Evolutionary conservation across 2,113 vertebrate species (phyloP), one percentile per base, ranked within the genome.

Genomic region (Rhodinocichla rosea): DNA sequence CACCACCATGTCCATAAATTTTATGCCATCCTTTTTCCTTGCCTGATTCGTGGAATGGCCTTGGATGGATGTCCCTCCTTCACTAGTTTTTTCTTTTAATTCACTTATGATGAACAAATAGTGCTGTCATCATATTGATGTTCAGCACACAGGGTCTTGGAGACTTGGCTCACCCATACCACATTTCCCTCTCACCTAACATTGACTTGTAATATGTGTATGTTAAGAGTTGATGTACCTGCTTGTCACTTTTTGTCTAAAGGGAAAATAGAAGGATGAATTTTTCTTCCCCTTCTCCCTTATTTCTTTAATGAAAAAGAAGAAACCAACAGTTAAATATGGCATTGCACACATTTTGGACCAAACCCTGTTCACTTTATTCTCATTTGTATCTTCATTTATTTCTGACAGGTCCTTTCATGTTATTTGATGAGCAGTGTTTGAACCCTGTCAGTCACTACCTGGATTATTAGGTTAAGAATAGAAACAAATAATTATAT

Each of bases 401-500:
- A 81, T 63, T 94, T 89, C 80, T 95, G 76, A 78, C 83, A 89
- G 60, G 89, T 81, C 35, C 64, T 94, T 94, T 95, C 89, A 84
- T 87, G 89, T 78, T 90, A 56, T 83, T 89, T 94, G 89, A 90
- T 75, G 89, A 93, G 91, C 39, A 81, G 52, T 56, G 49, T 94
- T 95, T 87, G 94, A 92, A 89, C 59, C 59, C 77, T 87, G 91
- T 92, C 96, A 97, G 86, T 96, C 89, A 89, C 73, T 95, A 89
- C 47, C 52, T 92, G 69, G 68, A 94, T 92, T 95, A 93, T 95
- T 94, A 95, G 52, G 68, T 89, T 92, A 90, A 90, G 90, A 97
- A 94, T 80, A 94, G 92, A 97, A 96, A 92, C 88, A 97, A 96
- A 95, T 70, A 95, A 95, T 93, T 95, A 92, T 74, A 90, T 86